Conservation (phyloP, 64 coral and sea anemone genomes). For the Stylophora pistillata region DNA sequence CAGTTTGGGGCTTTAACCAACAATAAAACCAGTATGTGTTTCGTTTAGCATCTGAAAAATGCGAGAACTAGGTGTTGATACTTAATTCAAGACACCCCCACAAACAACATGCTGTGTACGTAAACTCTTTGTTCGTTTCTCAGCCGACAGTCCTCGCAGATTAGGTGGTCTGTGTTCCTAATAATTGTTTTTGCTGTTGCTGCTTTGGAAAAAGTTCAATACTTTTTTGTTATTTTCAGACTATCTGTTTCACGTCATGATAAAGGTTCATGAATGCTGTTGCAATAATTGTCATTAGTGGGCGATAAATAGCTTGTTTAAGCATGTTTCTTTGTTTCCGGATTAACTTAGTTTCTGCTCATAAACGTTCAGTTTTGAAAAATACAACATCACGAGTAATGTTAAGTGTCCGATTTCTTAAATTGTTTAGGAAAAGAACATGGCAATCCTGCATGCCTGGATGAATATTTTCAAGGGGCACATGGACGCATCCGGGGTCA, state of each 20-base stretch:
- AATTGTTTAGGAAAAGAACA: conserved; percentile 33
- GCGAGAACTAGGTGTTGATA: conserved; percentile 24
- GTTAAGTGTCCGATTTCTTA: conserved; percentile 27
- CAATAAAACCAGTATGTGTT: conserved; percentile 36
- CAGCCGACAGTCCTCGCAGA: not conserved
- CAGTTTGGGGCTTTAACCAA: conserved; percentile 16
- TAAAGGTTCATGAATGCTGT: not conserved
- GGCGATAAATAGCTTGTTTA: conserved; percentile 5
- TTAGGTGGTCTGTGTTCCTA: not conserved
- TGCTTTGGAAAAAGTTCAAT: not conserved
- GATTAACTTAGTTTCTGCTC: not conserved
- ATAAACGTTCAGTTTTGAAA: not conserved
- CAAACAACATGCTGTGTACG: not conserved
- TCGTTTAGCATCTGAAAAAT: conserved; percentile 43
- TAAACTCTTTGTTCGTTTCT: not conserved
- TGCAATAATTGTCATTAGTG: not conserved
- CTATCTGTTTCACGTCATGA: not conserved
- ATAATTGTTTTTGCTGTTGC: not conserved
- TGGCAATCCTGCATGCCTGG: not conserved
- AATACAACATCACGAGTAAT: not conserved
- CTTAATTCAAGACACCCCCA: not conserved
- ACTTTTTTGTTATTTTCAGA: not conserved
- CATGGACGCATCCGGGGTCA: not conserved
- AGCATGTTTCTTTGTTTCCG: conserved; percentile 39
- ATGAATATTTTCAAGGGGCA: not conserved